Evolutionary conservation across 2,113 vertebrate species (phyloP).

Genomic region (Empidonax traillii): DNA sequence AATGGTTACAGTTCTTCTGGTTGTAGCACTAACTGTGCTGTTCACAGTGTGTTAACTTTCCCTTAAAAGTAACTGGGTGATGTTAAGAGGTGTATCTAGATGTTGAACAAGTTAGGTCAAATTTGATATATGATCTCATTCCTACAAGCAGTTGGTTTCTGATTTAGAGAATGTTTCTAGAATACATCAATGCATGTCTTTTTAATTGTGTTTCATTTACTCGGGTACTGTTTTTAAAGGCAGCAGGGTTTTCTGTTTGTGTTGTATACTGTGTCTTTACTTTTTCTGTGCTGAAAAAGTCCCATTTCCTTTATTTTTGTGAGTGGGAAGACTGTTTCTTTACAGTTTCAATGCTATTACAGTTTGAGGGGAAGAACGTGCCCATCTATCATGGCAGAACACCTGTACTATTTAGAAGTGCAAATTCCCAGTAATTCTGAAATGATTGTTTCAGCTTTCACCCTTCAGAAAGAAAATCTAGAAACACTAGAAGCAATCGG

Average conservation of each 20-base stretch:
- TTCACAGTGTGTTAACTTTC: neutral
- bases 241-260: neutral
- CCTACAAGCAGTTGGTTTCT: neutral
- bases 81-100: neutral
- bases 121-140: neutral
- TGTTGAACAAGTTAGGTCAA: neutral
- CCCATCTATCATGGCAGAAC: neutral
- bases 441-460: slow-evolving; percentile 83
- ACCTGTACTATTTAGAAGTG: neutral
- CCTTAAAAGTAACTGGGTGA: neutral
- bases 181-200: fast-evolving
- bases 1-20: neutral
- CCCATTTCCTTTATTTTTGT: neutral
- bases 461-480: slow-evolving; percentile 90
- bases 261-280: neutral
- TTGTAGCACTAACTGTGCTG: neutral
- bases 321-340: neutral
- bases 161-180: neutral
- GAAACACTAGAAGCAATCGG: slow-evolving; percentile 93
- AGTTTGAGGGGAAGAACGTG: neutral
- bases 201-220: neutral
- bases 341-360: neutral
- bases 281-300: neutral
- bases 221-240: neutral
- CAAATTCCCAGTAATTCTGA: neutral